Evolutionary conservation across 64 coral and sea anemone genomes (phyloP), one percentile per base, ranked within the genome.

Genomic region (Catalaphyllia jardinei): DNA sequence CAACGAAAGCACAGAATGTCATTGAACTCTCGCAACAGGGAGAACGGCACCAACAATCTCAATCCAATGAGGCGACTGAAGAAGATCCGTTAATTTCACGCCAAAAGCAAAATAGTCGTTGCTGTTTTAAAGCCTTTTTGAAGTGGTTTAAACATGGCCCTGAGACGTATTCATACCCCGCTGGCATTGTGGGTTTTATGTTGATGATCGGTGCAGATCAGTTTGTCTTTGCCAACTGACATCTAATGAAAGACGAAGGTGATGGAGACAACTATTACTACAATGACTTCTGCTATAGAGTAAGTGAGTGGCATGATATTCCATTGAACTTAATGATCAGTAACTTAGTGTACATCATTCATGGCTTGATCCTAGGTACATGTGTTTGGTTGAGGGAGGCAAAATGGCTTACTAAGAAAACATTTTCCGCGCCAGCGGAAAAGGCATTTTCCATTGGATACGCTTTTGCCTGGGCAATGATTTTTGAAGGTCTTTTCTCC

Each of bases 301-400:
- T 82, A 10, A 94, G 80, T 10, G 12, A 51, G 8, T 15, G 54
- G 14, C 7, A 2, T 33, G 93, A 94, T 33, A 46, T 94, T 61
- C 93, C 93, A 19, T 75, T 67, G 11, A 94, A 94, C 52, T 75
- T 94, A 50, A 94, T 89, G 78, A 75, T 94, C 13, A 94, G 92
- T 75, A 94, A 94, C 27, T 20, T 94, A 28, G 50, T 76, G 8
- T 94, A 94, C 22, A 75, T 94, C 8, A 54, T 94, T 24, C 62
- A 94, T 52, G 93, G 88, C 19, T 2, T 94, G 1, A 87, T 94
- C 63, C 22, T 94, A 4, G 93, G 88, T 20, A 0, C 51, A 12
- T 94, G 18, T 59, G 55, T 94, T 12, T 87, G 50, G 3, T 46
- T 42, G 8, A 54, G 52, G 29, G 88, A 90, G 31, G 50, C 67